Evolutionary conservation across 2,113 vertebrate species (phyloP), one percentile per base, ranked within the genome.

Genomic region (Sclerurus mexicanus): DNA sequence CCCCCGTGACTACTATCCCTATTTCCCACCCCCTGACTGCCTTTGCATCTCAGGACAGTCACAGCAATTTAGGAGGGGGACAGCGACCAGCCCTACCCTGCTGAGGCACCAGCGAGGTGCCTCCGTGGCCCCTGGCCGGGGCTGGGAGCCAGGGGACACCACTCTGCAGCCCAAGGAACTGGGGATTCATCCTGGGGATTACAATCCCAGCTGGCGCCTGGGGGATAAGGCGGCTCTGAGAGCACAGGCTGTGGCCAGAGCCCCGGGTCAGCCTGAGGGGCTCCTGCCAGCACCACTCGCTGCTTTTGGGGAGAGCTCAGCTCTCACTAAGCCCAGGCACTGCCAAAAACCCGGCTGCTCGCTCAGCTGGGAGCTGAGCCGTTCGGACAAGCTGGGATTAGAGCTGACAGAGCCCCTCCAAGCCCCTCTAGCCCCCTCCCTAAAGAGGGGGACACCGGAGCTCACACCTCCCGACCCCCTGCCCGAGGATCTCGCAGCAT

Each of bases 1-100:
- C 0, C 74, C 6, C 46, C 18, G 10, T 2, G 1, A 7, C 21
- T 52, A 8, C 25, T 8, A 17, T 7, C 42, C 50, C 1, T 1
- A 4, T 20, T 23, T 52, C 69, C 44, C 33, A 35, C 27, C 23
- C 52, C 62, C 47, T 1, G 4, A 4, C 31, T 19, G 67, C 14
- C 17, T 69, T 4, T 1, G 1, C 44, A 1, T 7, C 39, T 35
- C 33, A 2, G 75, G 75, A 9, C 33, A 19, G 23, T 10, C 6
- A 8, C 39, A 50, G 40, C 47, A 9, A 19, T 24, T 69, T 33
- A 18, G 55, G 55, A 69, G 30, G 23, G 72, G 74, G 79, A 11
- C 39, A 17, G 47, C 1, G 24, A 21, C 12, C 40, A 30, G 27
- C 28, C 27, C 44, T 7, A 4, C 59, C 20, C 20, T n/a, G 24